Conservation (phyloP, 2,888 invertebrate species). For the Leucania comma region DNA sequence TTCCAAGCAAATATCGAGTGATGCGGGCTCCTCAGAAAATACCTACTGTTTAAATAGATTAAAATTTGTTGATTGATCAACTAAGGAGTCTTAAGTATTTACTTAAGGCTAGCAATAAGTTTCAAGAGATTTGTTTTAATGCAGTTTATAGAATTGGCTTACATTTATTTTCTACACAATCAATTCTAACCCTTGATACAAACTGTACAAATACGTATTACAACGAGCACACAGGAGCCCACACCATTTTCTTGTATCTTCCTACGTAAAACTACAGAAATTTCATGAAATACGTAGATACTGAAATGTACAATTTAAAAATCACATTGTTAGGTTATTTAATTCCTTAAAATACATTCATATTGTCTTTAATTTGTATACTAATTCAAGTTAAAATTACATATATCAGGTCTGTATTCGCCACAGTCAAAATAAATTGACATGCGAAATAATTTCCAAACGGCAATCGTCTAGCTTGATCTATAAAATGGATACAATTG, state of each 20-base stretch:
- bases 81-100: background rate
- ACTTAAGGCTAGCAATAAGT: background rate
- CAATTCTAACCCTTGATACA: background rate
- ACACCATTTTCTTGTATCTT: constrained; percentile 7
- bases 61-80: constrained; percentile 3
- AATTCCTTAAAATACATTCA: constrained; percentile 44
- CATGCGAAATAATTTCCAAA: background rate
- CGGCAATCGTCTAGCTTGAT: constrained; percentile 9
- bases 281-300: constrained; percentile 36
- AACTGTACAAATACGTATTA: background rate
- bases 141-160: background rate
- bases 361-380: constrained; percentile 61
- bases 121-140: constrained; percentile 1
- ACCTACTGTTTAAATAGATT: constrained; percentile 3
- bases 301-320: constrained; percentile 38
- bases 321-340: constrained; percentile 36
- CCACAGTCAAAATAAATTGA: constrained; percentile 9
- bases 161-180: constrained; percentile 1
- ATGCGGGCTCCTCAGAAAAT: constrained; percentile 24
- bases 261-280: constrained; percentile 4
- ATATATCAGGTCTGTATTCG: constrained; percentile 33
- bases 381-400: constrained; percentile 34
- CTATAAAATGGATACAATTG: constrained; percentile 5
- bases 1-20: constrained; percentile 14
- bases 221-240: constrained; percentile 14